Percentiles rank a stretch among this genome's conserved stretches.
These are phyloP conservation scores for Caenorhabditis parvicauda DNA, from an alignment of 2,888 invertebrate genomes.

Conservation along the genomic window DNA sequence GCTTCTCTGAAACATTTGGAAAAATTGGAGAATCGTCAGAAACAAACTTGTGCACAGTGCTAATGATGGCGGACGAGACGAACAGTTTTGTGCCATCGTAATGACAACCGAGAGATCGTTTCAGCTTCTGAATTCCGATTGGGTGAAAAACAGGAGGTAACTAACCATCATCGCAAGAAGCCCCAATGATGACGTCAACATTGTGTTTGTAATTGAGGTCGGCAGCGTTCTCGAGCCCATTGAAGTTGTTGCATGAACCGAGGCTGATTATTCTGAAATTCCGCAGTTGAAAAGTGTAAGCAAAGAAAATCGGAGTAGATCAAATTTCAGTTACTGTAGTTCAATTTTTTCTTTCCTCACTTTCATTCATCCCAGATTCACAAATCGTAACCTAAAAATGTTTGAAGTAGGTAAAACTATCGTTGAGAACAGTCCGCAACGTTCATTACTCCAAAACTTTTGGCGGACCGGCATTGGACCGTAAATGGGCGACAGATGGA, in stretches of 20 bases:
- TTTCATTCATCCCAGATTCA: no score
- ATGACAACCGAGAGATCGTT: conserved; percentile 28
- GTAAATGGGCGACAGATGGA: no score
- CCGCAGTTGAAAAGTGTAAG: no score
- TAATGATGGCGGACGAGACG: conserved; percentile 16
- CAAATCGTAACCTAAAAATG: no score
- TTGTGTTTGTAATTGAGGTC: conserved; percentile 27
- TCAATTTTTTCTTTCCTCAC: not conserved
- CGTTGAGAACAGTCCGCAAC: no score
- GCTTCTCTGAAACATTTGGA: conserved; percentile 8
- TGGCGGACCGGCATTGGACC: no score
- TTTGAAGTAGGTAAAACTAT: no score
- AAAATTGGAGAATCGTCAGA: not conserved
- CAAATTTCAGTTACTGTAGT: not conserved
- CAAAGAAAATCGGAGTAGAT: not conserved
- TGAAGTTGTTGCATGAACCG: conserved; percentile 38
- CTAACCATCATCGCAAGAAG: conserved; percentile 35
- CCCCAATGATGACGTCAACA: conserved; percentile 36
- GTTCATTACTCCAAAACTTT: no score
- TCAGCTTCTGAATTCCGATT: conserved; percentile 23
- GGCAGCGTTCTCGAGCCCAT: conserved; percentile 40
- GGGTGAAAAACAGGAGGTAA: not conserved
- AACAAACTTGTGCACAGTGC: conserved; percentile 21
- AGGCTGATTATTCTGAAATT: conserved; percentile 32
- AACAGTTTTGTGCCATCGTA: conserved; percentile 36